Conservation (phyloP, 2,113 vertebrate species). For the Brachionichthys hirsutus region DNA sequence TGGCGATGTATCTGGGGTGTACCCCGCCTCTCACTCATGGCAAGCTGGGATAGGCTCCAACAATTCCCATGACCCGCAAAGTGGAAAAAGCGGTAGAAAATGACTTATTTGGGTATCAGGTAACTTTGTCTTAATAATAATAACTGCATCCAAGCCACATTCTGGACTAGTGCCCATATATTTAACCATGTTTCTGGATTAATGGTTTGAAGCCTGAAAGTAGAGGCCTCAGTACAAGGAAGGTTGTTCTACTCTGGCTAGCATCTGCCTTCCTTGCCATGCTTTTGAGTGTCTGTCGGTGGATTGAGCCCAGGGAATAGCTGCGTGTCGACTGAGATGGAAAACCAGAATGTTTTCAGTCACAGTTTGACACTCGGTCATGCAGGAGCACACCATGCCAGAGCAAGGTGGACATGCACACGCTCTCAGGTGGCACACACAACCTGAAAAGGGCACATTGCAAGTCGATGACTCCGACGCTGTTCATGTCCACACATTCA, state of each 20-base stretch:
- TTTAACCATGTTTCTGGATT: background rate
- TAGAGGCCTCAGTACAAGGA: background rate
- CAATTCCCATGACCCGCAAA: too few relatives aligned
- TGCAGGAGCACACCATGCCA: slow-evolving; percentile 38
- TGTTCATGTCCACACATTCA: slow-evolving; percentile 44
- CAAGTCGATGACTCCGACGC: slow-evolving; percentile 23
- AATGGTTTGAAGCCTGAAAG: background rate
- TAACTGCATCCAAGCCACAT: too few relatives aligned
- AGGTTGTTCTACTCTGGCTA: slow-evolving; percentile 20
- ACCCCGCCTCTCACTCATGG: too few relatives aligned
- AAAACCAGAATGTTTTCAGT: slow-evolving; percentile 38
- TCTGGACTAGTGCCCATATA: background rate
- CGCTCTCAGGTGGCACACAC: slow-evolving; percentile 14
- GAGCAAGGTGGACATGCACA: slow-evolving; percentile 25
- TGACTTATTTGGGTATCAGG: too few relatives aligned
- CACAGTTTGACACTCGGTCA: slow-evolving; percentile 34
- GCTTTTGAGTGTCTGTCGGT: slow-evolving; percentile 27
- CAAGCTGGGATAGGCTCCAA: too few relatives aligned
- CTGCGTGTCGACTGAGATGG: slow-evolving; percentile 27
- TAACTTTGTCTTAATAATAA: background rate
- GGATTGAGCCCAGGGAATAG: slow-evolving; percentile 35
- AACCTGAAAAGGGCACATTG: slow-evolving; percentile 16
- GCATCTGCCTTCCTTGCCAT: slow-evolving; percentile 16
- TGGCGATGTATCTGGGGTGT: too few relatives aligned
- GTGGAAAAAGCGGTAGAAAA: too few relatives aligned